Base-by-base conservation (phyloP, 2,888 invertebrate species). In the Gasteruption jaculator region DNA sequence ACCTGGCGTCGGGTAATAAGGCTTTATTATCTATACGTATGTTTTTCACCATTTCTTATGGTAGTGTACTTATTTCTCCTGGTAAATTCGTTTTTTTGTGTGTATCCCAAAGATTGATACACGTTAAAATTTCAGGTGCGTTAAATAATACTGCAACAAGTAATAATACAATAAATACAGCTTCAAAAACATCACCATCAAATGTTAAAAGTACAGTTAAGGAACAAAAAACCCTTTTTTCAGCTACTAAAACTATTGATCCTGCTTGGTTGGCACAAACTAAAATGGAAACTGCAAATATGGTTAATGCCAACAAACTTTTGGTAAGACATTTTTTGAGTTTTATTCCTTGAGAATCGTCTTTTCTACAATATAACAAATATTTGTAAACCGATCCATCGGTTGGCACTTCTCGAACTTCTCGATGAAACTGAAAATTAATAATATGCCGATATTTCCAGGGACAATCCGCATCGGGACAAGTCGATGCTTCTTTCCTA, bases 241-340 rank as follows among this genome's bases (percentile, higher is more conserved):
- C 67, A 43, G 58, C 65, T 14, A 48, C 60, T n/a, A 69, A 68
- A 47, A 57, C 65, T 7, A 71, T 70, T 20, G 70, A 71, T 53
- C 71, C 68, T 33, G 62, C 63, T 31, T 72, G 72, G 72, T 46
- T 71, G 25, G 70, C 69, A 11, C 72, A 71, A 48, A 68, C 71
- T 3, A 70, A 71, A 52, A 58, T 71, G 52, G 71, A 72, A 41
- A 60, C 68, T 10, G 65, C 71, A 7, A 71, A 67, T 46, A 65
- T 65, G 52, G 65, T 68, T 8, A 63, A 65, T 46, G 64, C 59
- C 11, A 64, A 66, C 49, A 64, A 61, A 44, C 44, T 57, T 15
- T 39, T 62, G 55, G 61, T 61, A 51, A 46, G 50, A 37, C 12
- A 15, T 11, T 43, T 18, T n/a, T 21, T 31, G 24, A 26, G 15